phyloP scores from a whole-genome alignment of 2,113 vertebrate genomes.

The Ailurus styani region DNA sequence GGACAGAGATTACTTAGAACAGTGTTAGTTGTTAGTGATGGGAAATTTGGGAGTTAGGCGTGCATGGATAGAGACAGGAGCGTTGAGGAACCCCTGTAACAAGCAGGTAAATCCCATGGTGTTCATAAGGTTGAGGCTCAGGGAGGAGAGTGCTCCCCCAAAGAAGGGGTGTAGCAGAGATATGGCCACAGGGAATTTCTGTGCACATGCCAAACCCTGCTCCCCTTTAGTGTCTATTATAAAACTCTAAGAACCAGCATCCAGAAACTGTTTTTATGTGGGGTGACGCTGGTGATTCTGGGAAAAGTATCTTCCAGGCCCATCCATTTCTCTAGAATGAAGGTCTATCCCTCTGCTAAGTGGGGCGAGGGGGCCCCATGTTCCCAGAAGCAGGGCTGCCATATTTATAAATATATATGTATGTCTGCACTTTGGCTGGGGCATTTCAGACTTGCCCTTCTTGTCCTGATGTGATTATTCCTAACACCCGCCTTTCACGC shows the following conservation, averaged over 20 bases:
- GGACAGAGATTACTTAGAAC: rapidly evolving
- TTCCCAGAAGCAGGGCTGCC: rapidly evolving
- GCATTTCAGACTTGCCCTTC: rapidly evolving
- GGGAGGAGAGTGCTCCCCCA: rapidly evolving
- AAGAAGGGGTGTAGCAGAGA: rapidly evolving
- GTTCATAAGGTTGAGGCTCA: not conserved
- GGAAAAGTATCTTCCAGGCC: no score
- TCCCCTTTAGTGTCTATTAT: rapidly evolving
- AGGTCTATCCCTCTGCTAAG: not conserved
- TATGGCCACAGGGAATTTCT: rapidly evolving
- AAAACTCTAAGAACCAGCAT: rapidly evolving
- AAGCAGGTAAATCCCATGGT: not conserved
- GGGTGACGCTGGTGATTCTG: no score
- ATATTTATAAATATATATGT: rapidly evolving
- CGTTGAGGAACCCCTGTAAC: no score
- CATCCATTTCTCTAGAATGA: no score
- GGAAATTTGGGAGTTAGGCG: no score
- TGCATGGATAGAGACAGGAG: rapidly evolving
- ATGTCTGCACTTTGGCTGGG: rapidly evolving
- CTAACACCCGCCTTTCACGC: no score
- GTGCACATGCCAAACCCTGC: rapidly evolving
- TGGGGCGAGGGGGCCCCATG: rapidly evolving
- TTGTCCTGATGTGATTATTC: no score
- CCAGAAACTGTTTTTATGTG: rapidly evolving
- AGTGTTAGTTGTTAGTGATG: rapidly evolving